Evolutionary conservation across 1,140 invertebrate genomes (phyloP), one percentile per base, ranked within the genome.

Genomic region (Lutraria rhynchaena): DNA sequence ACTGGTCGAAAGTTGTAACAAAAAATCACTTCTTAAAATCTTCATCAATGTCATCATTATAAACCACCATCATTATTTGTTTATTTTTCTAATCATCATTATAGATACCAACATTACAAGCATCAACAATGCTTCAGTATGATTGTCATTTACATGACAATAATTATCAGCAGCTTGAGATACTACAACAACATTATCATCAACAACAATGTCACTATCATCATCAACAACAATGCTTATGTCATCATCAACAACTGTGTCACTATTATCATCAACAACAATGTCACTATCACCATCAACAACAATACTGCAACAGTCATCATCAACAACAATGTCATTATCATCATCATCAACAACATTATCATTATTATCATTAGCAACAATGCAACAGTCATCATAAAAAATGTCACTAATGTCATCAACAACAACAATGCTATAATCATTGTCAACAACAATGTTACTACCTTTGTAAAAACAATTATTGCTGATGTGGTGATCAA

Each of bases 261-360:
- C 57, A 58, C 24, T 22, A 58, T 58, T 22, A 58, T 27, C 57
- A 58, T 58, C 57, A 58, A 13, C 57, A 58, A 13, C 57, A 58
- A 13, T 24, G 24, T 58, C 57, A 58, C 24, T 22, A 58, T 58
- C 57, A 58, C 24, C 57, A 58, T 15, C 27, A 58, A n/a, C 57
- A 58, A n/a, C 57, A 27, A n/a, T 22, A 58, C 11, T 22, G 24
- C 11, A 11, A 58, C 11, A 11, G 24, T 15, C 57, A 58, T 15
- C 27, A 58, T 15, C 57, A 58, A n/a, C 57, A 58, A n/a, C 57
- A 27, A n/a, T 22, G 24, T 15, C 57, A 58, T 58, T 27, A 58
- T 15, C 24, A 58, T 24, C 24, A 22, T 58, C 57, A 58, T 58
- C 57, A 15, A 13, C 57, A 13, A 11, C 24, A 58, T 58, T 22